Evolutionary conservation across 2,888 invertebrate genomes (phyloP).

Genomic region (Ochropleura plecta): DNA sequence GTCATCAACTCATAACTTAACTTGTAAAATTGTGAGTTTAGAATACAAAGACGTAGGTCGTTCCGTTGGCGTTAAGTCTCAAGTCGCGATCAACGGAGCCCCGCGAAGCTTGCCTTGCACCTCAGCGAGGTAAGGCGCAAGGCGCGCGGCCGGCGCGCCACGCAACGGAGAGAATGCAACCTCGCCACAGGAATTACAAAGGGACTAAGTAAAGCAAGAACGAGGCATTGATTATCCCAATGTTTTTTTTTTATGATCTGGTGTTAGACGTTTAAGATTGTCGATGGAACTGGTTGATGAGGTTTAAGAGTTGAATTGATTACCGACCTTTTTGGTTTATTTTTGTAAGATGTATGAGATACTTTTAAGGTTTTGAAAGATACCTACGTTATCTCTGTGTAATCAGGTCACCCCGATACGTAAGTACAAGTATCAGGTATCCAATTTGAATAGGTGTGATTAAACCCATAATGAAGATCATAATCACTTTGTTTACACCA

Average conservation of each 20-base stretch:
- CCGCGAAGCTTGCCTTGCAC: slow-evolving; percentile 53
- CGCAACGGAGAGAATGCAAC: slow-evolving; percentile 84
- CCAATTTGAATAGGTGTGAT: slow-evolving; percentile 38
- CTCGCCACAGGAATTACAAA: slow-evolving; percentile 85
- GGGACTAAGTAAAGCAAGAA: slow-evolving; percentile 84
- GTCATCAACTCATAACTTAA: slow-evolving; percentile 45
- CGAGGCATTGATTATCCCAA: slow-evolving; percentile 82
- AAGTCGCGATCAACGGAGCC: slow-evolving; percentile 54
- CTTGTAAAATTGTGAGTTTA: slow-evolving; percentile 24
- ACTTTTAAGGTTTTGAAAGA: slow-evolving; percentile 16
- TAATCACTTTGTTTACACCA: slow-evolving; percentile 33
- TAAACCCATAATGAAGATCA: slow-evolving; percentile 37
- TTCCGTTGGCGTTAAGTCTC: slow-evolving; percentile 52
- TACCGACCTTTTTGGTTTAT: slow-evolving; percentile 15
- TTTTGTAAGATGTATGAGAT: slow-evolving; percentile 3
- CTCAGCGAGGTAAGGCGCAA: slow-evolving; percentile 67
- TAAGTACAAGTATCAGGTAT: slow-evolving; percentile 3
- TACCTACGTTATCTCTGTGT: background rate
- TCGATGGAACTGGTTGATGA: slow-evolving; percentile 62
- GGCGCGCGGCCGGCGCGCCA: slow-evolving; percentile 68
- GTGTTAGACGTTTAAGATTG: slow-evolving; percentile 66
- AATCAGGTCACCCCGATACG: slow-evolving; percentile 15
- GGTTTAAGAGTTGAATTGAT: slow-evolving; percentile 35
- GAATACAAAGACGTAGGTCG: slow-evolving; percentile 60
- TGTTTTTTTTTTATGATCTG: slow-evolving; percentile 70